Base-by-base conservation (phyloP, 2,113 vertebrate genomes). In the Edolisoma coerulescens region DNA sequence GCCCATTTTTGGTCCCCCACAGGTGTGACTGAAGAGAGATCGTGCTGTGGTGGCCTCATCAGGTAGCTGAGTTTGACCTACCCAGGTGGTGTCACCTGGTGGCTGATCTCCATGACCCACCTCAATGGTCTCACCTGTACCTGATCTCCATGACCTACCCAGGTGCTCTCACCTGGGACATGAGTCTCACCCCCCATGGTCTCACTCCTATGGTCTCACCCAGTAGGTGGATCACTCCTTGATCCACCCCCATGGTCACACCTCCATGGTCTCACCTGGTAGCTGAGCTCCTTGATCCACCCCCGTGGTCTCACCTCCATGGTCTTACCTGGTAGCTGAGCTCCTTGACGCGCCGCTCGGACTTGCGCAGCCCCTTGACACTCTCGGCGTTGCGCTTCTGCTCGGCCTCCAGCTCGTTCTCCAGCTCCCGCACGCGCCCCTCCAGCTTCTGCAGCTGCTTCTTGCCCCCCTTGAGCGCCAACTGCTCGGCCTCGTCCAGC, bases 371-470 rank as follows among this genome's bases (percentile, higher is more conserved):
- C 94, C 98, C 99, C 91, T 99, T 99, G 61, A 99, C 41, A 1
- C 98, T 98, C 71, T 99, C 99, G 0, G 90, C 97, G 7, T 98
- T 98, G 84, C 98, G 98, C 92, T 98, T 99, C 97, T 99, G 99
- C 97, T 99, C 99, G 0, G 74, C 57, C 60, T 99, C 99, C 93
- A 99, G 98, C 93, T 99, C 99, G 1, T 69, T 97, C 96, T 99
- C 99, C 96, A 99, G 98, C 90, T 99, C 99, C 64, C 98, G 96
- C 39, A 99, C 99, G 1, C 99, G 97, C 17, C 97, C 96, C 95
- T 99, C 98, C 65, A 99, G 97, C 89, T 99, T 99, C 98, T 99
- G 99, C 39, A 99, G 77, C 94, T 99, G 98, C 97, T 99, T 99
- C 96, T 98, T 98, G 74, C 98, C 98, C 0, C 98, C 98, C 93